Evolutionary conservation across 2,888 invertebrate genomes (phyloP), one percentile per base, ranked within the genome.

Genomic region (Apeira syringaria): DNA sequence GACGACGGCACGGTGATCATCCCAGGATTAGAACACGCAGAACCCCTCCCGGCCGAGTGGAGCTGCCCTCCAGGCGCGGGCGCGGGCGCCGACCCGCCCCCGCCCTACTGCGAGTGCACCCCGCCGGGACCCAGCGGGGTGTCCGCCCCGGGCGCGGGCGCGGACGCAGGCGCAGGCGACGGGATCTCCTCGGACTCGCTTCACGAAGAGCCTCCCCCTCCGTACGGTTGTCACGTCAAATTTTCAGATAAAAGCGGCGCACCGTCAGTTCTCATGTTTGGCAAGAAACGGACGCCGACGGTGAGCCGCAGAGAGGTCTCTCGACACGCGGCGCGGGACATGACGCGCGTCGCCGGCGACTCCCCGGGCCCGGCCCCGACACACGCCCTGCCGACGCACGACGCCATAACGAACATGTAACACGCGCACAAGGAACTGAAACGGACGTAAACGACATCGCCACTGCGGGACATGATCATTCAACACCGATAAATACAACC

Each of bases 171-270:
- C 1, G 37, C 24, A 13, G 46, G 32, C 11, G 35, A 42, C 24
- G 38, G 33, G 18, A 4, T 11, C 1, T 26, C 5, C 9, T n/a
- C 22, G 4, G 31, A 33, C 9, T 8, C 10, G 0, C 15, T 6
- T 2, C 8, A 32, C 9, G 81, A 80, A 11, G 80, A 82, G 8
- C 75, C 80, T 0, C 86, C 86, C 0, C 86, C 86, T 0, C 82
- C 86, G 0, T 86, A 86, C 3, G 78, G 74, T 5, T 80, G 79
- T 48, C 69, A 69, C 56, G 72, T 74, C 0, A 47, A 72, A 1
- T 73, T 69, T 56, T 47, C 64, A 5, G 64, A 68, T 31, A 76
- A 75, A 39, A 59, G 68, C 20, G 71, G 65, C 0, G 37, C 56
- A 0, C 76, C 79, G 0, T 53, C 68, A 0, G 74, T 79, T 0